phyloP scores from a whole-genome alignment of 2,888 invertebrate species.

The Hemicrepidius hirtus region DNA sequence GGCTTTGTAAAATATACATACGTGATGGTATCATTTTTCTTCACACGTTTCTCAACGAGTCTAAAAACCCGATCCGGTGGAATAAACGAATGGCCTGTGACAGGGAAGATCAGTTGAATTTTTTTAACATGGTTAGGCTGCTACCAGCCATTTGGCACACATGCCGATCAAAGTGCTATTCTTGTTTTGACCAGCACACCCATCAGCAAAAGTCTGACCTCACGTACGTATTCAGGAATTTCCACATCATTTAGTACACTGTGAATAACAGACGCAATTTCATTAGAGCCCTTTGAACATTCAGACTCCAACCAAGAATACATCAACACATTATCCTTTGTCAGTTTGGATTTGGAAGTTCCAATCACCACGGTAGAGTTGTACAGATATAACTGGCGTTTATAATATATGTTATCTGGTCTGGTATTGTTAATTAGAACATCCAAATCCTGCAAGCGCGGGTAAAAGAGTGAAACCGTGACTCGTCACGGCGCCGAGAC shows the following conservation, averaged over 20 bases:
- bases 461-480: too few species aligned
- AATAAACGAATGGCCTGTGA: slow-evolving; percentile 6
- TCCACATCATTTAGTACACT: background rate
- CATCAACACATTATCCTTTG: slow-evolving; percentile 9
- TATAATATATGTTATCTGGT: too few species aligned
- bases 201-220: too few species aligned
- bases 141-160: slow-evolving; percentile 3
- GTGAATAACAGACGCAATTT: slow-evolving; percentile 8
- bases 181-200: slow-evolving; percentile 6
- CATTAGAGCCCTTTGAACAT: slow-evolving; percentile 7
- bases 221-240: background rate
- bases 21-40: too few species aligned
- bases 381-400: slow-evolving; percentile 15
- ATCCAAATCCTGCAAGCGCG: too few species aligned
- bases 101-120: background rate
- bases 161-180: slow-evolving; percentile 1
- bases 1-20: too few species aligned
- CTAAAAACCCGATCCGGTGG: slow-evolving; percentile 12
- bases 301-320: slow-evolving; percentile 10
- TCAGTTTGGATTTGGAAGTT: background rate
- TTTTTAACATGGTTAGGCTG: slow-evolving; percentile 1
- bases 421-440: too few species aligned
- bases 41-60: too few species aligned
- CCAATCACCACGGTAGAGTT: slow-evolving; percentile 13
- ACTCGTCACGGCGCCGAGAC: too few species aligned